Percentiles rank a stretch among this genome's conserved stretches.
These are phyloP conservation scores for Oreocharis arfaki DNA, from an alignment of 2,113 vertebrate genomes.

Conservation along the genomic window DNA sequence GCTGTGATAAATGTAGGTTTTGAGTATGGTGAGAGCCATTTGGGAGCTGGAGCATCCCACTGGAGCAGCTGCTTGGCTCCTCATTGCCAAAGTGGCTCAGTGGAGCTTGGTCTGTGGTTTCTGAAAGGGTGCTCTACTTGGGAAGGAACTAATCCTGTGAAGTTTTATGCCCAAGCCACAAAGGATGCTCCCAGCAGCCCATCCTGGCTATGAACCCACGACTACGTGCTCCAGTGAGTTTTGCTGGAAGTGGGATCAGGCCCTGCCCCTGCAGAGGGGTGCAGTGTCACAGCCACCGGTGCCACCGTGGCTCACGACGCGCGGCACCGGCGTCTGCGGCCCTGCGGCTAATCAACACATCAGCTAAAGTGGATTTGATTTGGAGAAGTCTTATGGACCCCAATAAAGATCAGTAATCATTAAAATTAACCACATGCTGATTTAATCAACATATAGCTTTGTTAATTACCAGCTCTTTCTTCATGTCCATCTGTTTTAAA, in stretches of 20 bases:
- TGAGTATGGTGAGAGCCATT: rapidly evolving
- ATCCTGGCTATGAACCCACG: rapidly evolving
- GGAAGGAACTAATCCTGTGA: rapidly evolving
- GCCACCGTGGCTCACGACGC: not conserved
- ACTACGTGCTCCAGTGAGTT: not conserved
- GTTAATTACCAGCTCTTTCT: conserved; percentile 73
- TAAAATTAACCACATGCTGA: conserved; percentile 74
- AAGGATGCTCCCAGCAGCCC: not conserved
- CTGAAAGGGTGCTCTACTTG: not conserved
- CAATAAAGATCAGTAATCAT: conserved; percentile 68
- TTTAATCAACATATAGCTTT: conserved; percentile 79
- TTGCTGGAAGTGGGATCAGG: not conserved
- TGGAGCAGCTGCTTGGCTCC: not conserved
- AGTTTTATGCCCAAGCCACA: not conserved
- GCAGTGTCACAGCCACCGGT: not conserved
- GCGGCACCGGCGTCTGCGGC: not conserved
- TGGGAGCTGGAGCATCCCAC: not conserved
- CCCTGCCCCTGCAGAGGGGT: rapidly evolving
- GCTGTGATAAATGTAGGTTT: not conserved
- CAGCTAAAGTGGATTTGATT: not conserved
- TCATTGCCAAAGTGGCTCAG: not conserved
- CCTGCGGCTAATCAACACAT: not conserved
- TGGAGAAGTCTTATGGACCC: conserved; percentile 37
- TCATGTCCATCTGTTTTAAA: conserved; percentile 77
- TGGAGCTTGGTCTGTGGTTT: not conserved